Conservation (phyloP, 2,797 vertebrate species). For the Coluber constrictor region DNA sequence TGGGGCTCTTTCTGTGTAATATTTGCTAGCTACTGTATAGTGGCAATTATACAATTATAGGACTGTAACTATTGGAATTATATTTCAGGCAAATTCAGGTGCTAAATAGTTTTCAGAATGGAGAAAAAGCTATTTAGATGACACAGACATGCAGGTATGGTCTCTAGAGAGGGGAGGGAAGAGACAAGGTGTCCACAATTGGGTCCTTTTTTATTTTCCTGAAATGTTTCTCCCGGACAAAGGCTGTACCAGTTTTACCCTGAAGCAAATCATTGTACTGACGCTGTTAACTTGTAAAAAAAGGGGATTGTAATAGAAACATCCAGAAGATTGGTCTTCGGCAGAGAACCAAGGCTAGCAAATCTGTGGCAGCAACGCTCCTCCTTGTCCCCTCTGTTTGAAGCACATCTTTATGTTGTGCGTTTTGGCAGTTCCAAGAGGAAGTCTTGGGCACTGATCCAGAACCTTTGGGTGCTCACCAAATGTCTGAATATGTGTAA, state of each 20-base stretch:
- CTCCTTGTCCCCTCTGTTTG: not conserved
- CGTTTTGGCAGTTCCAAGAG: not conserved
- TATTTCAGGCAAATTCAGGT: constrained; percentile 53
- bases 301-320: constrained; percentile 64
- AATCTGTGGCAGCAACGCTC: constrained; percentile 28
- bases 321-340: constrained; percentile 49
- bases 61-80: constrained; percentile 32
- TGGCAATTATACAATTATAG: constrained; percentile 40
- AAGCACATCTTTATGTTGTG: constrained; percentile 20
- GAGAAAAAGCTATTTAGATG: constrained; percentile 39
- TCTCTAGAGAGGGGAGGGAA: constrained; percentile 26
- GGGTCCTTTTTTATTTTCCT: constrained; percentile 65
- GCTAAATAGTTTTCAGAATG: constrained; percentile 56
- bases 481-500: not conserved
- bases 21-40: constrained; percentile 6
- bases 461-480: not conserved
- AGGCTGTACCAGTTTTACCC: constrained; percentile 61
- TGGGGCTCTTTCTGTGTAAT: not conserved
- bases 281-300: constrained; percentile 72
- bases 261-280: constrained; percentile 70
- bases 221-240: constrained; percentile 65
- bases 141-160: constrained; percentile 43
- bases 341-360: constrained; percentile 43
- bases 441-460: not conserved
- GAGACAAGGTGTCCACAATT: constrained; percentile 55